Base-by-base conservation (phyloP, 2,113 vertebrate species). In the Ciconia maguari region DNA sequence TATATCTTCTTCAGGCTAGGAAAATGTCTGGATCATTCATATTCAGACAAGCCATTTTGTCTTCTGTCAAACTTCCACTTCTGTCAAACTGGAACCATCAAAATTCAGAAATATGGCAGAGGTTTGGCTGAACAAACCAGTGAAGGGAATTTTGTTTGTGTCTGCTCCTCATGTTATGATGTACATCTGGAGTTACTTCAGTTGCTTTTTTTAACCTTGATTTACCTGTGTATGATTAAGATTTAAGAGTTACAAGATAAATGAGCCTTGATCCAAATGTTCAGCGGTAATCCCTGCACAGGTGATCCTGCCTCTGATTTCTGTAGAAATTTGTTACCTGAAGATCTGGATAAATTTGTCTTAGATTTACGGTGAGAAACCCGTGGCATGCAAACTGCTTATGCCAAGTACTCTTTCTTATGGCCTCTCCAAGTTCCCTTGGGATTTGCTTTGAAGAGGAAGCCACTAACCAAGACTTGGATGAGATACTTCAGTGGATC, bases 361-460 rank as follows among this genome's bases (percentile, higher is more conserved):
- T 44, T 22, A 34, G 49, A 11, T 54, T 44, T 26, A 2, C 1
- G 8, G 10, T 64, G 61, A 79, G 83, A 66, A 74, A 42, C 26
- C 34, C 30, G 3, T 15, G 72, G 27, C 19, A 16, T 41, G 42
- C n/a, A 49, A 27, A 5, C 38, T 75, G 38, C 29, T 42, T 60
- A 16, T 51, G 83, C 30, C 68, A 82, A 41, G 10, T 60, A 3
- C 20, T 69, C 13, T 34, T 55, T 36, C n/a, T 25, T 58, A 14
- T 0, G 58, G 76, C 55, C 13, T 74, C n/a, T 83, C 44, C 38
- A 51, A 34, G 32, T 4, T 49, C 22, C 29, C 46, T 68, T 87
- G 74, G 76, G 71, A 76, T 84, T 92, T 85, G n/a, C 68, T 93
- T 96, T 77, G 82, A 77, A 92, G 88, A 79, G 55, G 38, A 91